Evolutionary conservation across 2,113 vertebrate genomes (phyloP).

Genomic region (Hylia prasina): DNA sequence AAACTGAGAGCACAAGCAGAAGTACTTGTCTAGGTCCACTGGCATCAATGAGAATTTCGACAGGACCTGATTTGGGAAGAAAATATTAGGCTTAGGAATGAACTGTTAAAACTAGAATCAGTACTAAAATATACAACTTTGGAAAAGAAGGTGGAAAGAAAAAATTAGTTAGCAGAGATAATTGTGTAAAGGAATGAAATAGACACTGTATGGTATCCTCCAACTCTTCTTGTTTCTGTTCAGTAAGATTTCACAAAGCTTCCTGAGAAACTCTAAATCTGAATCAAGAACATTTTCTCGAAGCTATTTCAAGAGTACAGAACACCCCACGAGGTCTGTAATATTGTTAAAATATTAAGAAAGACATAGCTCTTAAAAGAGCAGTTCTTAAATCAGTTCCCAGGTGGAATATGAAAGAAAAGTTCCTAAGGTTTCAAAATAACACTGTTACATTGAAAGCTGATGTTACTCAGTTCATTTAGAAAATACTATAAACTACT

Average conservation of each 20-base stretch:
- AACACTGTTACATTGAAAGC: conserved; percentile 51
- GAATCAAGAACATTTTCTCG: neutral
- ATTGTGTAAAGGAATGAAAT: neutral
- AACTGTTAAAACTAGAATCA: neutral
- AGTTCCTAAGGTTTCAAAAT: conserved; percentile 13
- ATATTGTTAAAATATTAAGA: conserved; percentile 67
- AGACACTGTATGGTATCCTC: neutral
- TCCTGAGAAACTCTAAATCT: neutral
- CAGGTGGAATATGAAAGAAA: conserved; percentile 37
- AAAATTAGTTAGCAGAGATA: neutral
- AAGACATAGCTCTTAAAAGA: conserved; percentile 61
- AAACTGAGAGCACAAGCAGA: neutral
- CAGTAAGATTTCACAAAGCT: neutral
- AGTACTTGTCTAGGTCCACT: neutral
- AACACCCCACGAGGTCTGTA: conserved; percentile 25
- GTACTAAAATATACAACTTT: neutral
- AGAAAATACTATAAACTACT: conserved; percentile 61
- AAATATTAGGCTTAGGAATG: neutral
- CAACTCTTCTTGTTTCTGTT: neutral
- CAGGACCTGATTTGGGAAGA: neutral
- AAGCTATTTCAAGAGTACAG: neutral
- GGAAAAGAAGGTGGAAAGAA: neutral
- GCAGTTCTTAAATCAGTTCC: conserved; percentile 57
- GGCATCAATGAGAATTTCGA: neutral
- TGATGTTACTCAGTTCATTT: conserved; percentile 46